Conservation (phyloP, 1,140 invertebrate genomes). For the Brachionus sp. region DNA sequence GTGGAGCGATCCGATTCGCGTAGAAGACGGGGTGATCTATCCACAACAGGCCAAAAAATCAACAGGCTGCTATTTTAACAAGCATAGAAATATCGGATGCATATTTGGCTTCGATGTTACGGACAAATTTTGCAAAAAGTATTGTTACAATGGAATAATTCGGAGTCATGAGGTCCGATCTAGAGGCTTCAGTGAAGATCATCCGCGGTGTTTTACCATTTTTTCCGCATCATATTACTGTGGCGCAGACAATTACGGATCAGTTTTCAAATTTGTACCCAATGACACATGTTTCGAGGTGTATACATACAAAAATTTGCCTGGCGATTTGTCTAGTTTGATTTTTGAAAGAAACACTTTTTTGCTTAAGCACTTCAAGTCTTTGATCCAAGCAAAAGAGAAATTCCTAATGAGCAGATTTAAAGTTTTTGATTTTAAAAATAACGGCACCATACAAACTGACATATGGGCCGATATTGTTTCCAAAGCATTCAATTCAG, state of each 20-base stretch:
- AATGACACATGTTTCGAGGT: background rate
- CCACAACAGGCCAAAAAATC: background rate
- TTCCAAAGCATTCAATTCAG: background rate
- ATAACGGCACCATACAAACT: background rate
- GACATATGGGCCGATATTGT: conserved; percentile 12
- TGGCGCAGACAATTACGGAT: background rate
- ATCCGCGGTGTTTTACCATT: background rate
- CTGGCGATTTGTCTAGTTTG: background rate
- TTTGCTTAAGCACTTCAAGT: background rate
- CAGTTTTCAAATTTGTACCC: background rate
- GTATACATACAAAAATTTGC: background rate
- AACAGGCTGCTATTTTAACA: conserved; percentile 20
- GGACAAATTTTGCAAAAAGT: conserved; percentile 29
- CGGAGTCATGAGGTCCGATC: background rate
- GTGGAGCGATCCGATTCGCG: conserved; percentile 7
- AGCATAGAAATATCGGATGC: background rate
- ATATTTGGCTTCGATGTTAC: conserved; percentile 11
- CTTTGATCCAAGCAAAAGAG: background rate
- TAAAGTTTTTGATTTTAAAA: background rate
- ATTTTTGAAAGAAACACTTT: background rate
- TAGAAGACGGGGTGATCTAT: background rate
- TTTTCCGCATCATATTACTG: conserved; percentile 23
- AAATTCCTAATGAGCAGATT: background rate
- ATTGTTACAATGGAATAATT: background rate
- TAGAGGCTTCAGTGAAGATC: conserved; percentile 5